Conservation (phyloP, 2,888 invertebrate species). For the Agrypnus murinus region DNA sequence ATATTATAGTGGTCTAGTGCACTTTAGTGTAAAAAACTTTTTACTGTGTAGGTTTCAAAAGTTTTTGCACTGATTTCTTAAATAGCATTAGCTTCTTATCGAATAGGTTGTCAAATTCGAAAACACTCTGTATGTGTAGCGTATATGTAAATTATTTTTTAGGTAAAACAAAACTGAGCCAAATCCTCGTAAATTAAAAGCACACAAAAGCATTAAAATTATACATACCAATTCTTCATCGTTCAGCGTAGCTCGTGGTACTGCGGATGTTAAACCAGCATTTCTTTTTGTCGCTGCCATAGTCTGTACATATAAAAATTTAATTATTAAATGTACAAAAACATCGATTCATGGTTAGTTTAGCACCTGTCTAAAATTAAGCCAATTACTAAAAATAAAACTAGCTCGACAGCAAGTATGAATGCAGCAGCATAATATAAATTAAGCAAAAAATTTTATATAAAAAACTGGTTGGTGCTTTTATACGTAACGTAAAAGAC, state of each 20-base stretch:
- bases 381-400: constrained; percentile 35
- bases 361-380: constrained; percentile 35
- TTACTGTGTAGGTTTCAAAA: no score
- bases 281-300: constrained; percentile 99
- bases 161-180: no score
- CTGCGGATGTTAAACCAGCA: constrained; percentile 97
- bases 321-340: constrained; percentile 62
- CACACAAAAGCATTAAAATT: background rate
- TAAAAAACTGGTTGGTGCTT: background rate
- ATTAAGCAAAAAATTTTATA: background rate
- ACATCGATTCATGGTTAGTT: background rate
- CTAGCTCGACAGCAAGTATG: constrained; percentile 6
- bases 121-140: no score
- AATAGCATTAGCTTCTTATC: no score
- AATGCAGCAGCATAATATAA: background rate
- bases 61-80: no score
- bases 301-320: constrained; percentile 79
- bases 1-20: no score
- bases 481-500: background rate
- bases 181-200: no score
- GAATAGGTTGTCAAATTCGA: no score
- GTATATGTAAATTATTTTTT: no score
- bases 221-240: constrained; percentile 98
- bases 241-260: constrained; percentile 96
- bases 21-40: no score